Percentiles rank a stretch among this genome's conserved stretches.
phyloP scores from a whole-genome alignment of 2,797 vertebrate genomes.

The Urosaurus nigricauda region DNA sequence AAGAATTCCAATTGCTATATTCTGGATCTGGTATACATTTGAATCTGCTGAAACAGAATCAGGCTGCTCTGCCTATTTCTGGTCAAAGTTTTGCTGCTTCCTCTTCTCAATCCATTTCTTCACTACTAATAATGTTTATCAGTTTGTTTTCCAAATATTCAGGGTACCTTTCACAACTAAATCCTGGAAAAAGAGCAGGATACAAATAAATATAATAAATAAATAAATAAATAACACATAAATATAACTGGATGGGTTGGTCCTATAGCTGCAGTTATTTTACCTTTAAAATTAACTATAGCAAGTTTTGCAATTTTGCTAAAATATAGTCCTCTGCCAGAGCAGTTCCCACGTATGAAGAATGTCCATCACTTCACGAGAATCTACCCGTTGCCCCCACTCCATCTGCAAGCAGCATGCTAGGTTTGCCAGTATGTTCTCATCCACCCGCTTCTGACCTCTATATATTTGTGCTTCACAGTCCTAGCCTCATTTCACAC shows the following conservation, averaged over 20 bases:
- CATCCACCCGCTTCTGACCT: neutral
- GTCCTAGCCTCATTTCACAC: neutral
- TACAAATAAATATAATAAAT: too few relatives aligned
- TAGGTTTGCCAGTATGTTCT: neutral
- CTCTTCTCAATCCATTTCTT: neutral
- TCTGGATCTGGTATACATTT: neutral
- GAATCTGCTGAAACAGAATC: neutral
- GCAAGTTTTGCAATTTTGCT: neutral
- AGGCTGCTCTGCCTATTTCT: neutral
- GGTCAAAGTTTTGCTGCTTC: neutral
- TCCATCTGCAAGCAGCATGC: neutral
- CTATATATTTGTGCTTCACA: neutral
- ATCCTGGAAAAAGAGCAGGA: too few relatives aligned
- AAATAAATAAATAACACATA: too few relatives aligned
- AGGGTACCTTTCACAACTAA: neutral
- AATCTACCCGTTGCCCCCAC: too few relatives aligned
- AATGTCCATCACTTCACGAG: neutral
- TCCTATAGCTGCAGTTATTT: neutral
- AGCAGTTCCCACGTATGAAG: neutral
- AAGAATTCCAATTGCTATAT: too few relatives aligned
- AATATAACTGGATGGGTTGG: neutral
- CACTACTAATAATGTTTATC: neutral
- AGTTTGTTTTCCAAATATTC: neutral
- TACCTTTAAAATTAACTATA: too few relatives aligned
- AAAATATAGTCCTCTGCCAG: neutral